These are phyloP conservation scores for Aphelocoma coerulescens DNA, from an alignment of 2,113 vertebrate genomes.

Conservation along the genomic window DNA sequence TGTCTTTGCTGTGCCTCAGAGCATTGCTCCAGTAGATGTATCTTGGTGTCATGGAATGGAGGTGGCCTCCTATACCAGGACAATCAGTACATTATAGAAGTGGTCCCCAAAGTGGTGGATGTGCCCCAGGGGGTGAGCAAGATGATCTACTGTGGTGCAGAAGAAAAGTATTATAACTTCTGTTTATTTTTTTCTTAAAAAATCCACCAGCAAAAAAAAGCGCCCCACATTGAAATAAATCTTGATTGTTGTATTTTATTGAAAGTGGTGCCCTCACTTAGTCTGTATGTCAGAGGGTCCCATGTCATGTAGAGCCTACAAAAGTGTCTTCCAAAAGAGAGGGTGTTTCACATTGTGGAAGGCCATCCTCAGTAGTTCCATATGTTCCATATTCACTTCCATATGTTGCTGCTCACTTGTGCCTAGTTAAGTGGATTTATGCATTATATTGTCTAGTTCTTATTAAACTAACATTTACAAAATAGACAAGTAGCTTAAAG, in stretches of 20 bases:
- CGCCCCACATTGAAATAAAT: fast-evolving
- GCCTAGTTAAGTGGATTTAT: neutral
- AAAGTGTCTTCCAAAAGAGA: neutral
- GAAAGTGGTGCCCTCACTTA: neutral
- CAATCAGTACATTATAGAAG: fast-evolving
- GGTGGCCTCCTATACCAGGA: neutral
- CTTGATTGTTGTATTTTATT: neutral
- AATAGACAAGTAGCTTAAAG: neutral
- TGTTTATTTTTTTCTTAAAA: neutral
- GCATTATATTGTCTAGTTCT: neutral
- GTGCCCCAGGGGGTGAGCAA: neutral
- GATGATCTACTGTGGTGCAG: neutral
- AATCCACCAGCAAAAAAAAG: neutral
- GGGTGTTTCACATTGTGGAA: neutral
- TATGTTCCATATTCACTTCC: neutral
- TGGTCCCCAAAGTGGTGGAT: neutral
- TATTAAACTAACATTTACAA: neutral
- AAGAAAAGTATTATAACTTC: neutral
- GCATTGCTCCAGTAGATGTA: neutral
- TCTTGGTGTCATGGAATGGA: neutral
- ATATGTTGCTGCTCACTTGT: neutral
- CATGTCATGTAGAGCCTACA: neutral
- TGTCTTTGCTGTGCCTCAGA: neutral
- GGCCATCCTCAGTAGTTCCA: neutral
- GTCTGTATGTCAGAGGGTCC: neutral